Conservation (phyloP, 64 coral and sea anemone species). For the Platygyra sinensis region DNA sequence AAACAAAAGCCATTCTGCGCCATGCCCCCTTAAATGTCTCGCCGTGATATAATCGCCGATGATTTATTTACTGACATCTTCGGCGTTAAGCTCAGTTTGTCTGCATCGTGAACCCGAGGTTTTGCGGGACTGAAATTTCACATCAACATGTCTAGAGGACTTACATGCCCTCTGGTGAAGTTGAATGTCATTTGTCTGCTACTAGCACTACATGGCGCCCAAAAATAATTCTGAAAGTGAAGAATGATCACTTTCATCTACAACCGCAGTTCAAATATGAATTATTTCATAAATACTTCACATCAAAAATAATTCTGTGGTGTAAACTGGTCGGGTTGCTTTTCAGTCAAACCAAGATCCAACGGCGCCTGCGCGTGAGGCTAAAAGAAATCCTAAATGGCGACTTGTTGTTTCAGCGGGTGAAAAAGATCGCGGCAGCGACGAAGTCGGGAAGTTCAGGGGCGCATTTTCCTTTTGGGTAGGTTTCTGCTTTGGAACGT, state of each 20-base stretch:
- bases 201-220: neutral
- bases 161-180: neutral
- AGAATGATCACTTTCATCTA: too few relatives aligned
- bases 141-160: constrained; percentile 31
- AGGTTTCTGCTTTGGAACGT: neutral
- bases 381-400: neutral
- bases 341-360: constrained; percentile 25
- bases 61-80: constrained; percentile 13
- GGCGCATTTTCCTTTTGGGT: neutral
- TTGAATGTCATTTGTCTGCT: constrained; percentile 10
- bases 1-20: too few relatives aligned
- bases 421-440: neutral
- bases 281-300: too few relatives aligned
- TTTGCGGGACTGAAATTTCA: too few relatives aligned
- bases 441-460: too few relatives aligned
- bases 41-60: constrained; percentile 21
- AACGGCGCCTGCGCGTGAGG: neutral
- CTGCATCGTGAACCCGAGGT: neutral
- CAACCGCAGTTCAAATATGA: too few relatives aligned
- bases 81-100: neutral
- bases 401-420: neutral
- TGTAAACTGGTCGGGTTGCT: neutral
- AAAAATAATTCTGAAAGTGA: too few relatives aligned
- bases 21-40: constrained; percentile 35
- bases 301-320: neutral